Conservation (phyloP, 2,888 invertebrate species). For the Calameuta filiformis region DNA sequence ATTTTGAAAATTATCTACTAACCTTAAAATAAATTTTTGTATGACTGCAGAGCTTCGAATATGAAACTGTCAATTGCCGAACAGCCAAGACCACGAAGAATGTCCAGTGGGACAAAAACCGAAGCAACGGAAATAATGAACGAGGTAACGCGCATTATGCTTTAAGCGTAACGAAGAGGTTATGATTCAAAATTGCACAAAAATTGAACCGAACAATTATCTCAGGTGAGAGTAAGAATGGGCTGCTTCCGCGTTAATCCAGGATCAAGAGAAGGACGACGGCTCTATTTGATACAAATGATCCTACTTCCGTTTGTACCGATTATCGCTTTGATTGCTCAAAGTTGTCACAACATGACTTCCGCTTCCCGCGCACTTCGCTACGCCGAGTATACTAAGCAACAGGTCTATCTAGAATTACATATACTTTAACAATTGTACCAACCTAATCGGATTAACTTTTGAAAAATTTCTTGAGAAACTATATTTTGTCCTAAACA, state of each 20-base stretch:
- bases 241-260: conserved; percentile 39
- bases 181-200: background rate
- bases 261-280: conserved; percentile 60
- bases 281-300: conserved; percentile 69
- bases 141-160: conserved; percentile 11
- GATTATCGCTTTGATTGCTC: conserved; percentile 69
- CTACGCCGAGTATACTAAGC: conserved; percentile 66
- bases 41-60: background rate
- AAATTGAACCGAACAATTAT: background rate
- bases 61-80: conserved; percentile 28
- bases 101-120: conserved; percentile 10
- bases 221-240: conserved; percentile 23
- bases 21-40: background rate
- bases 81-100: conserved; percentile 17
- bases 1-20: background rate
- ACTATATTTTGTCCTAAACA: background rate
- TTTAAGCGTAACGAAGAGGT: background rate
- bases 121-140: conserved; percentile 17
- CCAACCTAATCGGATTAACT: background rate
- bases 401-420: conserved; percentile 59
- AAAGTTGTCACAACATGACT: conserved; percentile 70
- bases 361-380: conserved; percentile 67
- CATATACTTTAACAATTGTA: background rate
- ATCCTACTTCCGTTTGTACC: conserved; percentile 71
- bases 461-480: background rate